Percentiles rank a stretch among this genome's conserved stretches.
Conservation (phyloP, 2,113 vertebrate species). For the Etheostoma spectabile region DNA sequence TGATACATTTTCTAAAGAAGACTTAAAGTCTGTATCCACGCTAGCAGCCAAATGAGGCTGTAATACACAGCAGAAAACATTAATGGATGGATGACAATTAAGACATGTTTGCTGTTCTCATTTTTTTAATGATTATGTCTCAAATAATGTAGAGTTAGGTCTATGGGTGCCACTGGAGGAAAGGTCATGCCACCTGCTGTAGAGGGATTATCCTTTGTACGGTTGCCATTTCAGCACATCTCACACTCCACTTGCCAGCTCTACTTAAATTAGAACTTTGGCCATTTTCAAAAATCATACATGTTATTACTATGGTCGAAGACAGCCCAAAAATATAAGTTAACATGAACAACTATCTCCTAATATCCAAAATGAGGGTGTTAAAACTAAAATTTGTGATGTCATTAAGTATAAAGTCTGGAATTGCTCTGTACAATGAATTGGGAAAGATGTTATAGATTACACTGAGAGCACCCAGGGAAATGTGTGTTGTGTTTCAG, state of each 20-base stretch:
- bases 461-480: too few species aligned
- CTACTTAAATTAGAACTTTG: background rate
- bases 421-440: too few species aligned
- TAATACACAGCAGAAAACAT: background rate
- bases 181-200: background rate
- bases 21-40: background rate
- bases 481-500: too few species aligned
- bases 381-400: too few species aligned
- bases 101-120: background rate
- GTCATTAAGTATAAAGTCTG: too few species aligned
- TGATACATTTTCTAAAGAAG: conserved; percentile 18
- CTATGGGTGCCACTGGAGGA: background rate
- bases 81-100: background rate
- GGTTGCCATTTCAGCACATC: background rate
- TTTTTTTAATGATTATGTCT: background rate
- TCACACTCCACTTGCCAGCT: background rate
- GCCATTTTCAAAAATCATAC: too few species aligned
- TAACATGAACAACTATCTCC: too few species aligned
- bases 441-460: too few species aligned
- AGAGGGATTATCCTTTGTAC: background rate
- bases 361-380: too few species aligned
- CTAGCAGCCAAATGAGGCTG: background rate
- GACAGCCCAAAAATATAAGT: too few species aligned
- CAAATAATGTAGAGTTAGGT: background rate
- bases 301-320: too few species aligned